A percentile compares a stretch with the other conserved stretches of the same genome.
Conservation (phyloP, 2,113 vertebrate species). For the Prinia subflava region DNA sequence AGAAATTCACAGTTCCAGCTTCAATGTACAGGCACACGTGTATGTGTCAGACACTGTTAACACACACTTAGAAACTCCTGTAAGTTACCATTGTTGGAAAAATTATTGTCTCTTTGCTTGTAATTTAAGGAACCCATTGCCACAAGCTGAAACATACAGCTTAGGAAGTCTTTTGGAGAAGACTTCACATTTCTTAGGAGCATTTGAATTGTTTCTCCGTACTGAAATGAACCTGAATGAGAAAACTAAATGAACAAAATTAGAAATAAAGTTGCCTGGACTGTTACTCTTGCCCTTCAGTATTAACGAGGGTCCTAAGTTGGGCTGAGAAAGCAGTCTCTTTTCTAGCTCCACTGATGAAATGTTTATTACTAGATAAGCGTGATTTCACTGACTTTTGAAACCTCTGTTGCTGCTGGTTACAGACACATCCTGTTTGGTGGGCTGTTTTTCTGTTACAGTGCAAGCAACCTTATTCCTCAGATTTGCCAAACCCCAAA, state of each 20-base stretch:
- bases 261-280: not conserved
- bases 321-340: not conserved
- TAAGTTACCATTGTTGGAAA: not conserved
- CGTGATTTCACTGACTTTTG: not conserved
- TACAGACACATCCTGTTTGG: not conserved
- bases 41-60: not conserved
- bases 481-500: slow-evolving; percentile 35
- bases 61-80: not conserved
- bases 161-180: not conserved
- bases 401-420: not conserved
- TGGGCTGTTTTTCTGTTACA: not conserved
- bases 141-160: not conserved
- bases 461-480: not conserved
- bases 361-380: not conserved
- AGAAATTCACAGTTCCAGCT: not conserved
- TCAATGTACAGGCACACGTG: not conserved
- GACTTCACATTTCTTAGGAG: not conserved
- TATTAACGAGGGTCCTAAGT: not conserved
- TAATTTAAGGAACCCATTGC: not conserved
- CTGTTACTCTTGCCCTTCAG: not conserved
- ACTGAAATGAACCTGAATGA: not conserved
- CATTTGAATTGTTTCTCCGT: not conserved
- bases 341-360: not conserved
- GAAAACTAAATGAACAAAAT: not conserved
- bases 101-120: not conserved